Conservation (phyloP, 1,140 invertebrate species). For the Cydia amplana region DNA sequence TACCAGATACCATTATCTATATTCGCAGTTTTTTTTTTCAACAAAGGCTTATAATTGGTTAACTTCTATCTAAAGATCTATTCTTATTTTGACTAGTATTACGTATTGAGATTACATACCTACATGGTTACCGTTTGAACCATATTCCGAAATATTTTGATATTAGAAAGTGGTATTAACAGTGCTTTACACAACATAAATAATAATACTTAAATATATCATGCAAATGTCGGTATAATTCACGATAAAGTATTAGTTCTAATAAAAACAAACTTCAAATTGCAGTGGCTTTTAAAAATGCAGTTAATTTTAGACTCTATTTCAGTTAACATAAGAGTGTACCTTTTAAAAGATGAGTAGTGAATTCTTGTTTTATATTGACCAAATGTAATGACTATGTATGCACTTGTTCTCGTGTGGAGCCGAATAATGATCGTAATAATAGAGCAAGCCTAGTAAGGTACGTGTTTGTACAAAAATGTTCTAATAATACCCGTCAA, state of each 20-base stretch:
- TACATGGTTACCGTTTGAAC: not conserved
- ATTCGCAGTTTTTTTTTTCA: too few species aligned
- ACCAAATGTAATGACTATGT: constrained; percentile 54
- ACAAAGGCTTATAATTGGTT: too few species aligned
- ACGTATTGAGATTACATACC: not conserved
- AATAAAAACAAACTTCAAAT: constrained; percentile 13
- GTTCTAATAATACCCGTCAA: constrained; percentile 56
- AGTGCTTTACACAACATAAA: constrained; percentile 42
- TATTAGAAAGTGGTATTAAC: constrained; percentile 57
- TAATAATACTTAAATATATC: constrained; percentile 54
- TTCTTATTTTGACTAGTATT: too few species aligned
- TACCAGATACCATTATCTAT: too few species aligned
- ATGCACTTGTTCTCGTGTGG: constrained; percentile 60
- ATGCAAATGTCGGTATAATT: constrained; percentile 62
- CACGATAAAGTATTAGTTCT: constrained; percentile 40
- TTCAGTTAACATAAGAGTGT: not conserved
- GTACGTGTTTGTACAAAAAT: constrained; percentile 54
- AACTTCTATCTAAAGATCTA: too few species aligned
- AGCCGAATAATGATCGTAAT: constrained; percentile 67
- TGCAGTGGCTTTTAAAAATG: constrained; percentile 9
- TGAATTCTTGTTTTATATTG: constrained; percentile 21
- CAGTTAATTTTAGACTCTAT: constrained; percentile 13
- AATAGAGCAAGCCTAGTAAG: constrained; percentile 42
- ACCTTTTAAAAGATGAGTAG: not conserved
- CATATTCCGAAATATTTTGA: not conserved